These are phyloP conservation scores for Rhineura floridana DNA, from an alignment of 2,113 vertebrate genomes.

Conservation along the genomic window DNA sequence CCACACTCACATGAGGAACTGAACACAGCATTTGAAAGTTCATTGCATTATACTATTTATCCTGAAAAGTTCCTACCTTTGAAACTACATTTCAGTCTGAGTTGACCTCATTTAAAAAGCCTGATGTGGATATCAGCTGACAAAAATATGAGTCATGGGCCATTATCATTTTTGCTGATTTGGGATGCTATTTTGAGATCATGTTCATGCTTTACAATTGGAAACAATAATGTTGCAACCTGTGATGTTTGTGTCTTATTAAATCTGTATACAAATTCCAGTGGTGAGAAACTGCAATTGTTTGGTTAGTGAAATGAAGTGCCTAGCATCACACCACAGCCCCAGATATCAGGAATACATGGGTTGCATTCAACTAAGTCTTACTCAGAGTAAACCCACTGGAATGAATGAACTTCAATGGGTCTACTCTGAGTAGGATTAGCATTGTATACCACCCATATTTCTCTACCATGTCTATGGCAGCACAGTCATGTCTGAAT, in stretches of 20 bases:
- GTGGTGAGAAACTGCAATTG: background rate
- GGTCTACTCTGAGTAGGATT: too few species aligned
- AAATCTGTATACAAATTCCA: background rate
- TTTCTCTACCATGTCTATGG: background rate
- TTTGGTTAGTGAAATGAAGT: too few species aligned
- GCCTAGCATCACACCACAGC: background rate
- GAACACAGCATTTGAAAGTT: background rate
- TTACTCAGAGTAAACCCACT: too few species aligned
- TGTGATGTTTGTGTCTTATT: background rate
- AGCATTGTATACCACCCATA: too few species aligned
- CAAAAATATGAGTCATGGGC: conserved; percentile 37
- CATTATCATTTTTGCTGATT: conserved; percentile 24
- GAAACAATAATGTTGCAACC: background rate
- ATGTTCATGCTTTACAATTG: conserved; percentile 20
- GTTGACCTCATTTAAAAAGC: background rate
- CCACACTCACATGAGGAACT: background rate
- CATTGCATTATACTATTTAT: background rate
- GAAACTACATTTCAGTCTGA: conserved; percentile 11
- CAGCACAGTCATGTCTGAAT: background rate
- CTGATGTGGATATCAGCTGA: conserved; percentile 30
- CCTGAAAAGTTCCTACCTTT: background rate
- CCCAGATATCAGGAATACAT: background rate
- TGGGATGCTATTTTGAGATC: conserved; percentile 34
- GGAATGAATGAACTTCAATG: too few species aligned
- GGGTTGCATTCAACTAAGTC: too few species aligned